A percentile compares a stretch with the other conserved stretches of the same genome.
Evolutionary conservation across 2,113 vertebrate genomes (phyloP).

Genomic region (Pantherophis guttatus): DNA sequence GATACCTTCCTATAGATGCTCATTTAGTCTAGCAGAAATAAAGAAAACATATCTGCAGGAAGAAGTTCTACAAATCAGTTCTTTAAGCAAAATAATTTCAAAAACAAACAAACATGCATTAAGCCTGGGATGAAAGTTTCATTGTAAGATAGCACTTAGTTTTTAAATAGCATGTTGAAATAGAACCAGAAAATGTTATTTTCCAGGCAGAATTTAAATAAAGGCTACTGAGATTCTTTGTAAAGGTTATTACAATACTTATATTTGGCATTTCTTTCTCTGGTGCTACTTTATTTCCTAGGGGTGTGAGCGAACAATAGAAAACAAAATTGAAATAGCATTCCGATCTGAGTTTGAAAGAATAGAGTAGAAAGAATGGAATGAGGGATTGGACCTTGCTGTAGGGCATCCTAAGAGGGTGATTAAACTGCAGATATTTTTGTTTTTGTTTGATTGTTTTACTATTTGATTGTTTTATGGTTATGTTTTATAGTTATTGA

Average conservation of each 20-base stretch:
- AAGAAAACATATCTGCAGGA: not conserved
- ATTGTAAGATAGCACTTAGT: not conserved
- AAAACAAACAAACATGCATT: not conserved
- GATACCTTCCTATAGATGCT: not conserved
- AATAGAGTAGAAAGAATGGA: not conserved
- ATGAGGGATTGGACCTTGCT: not conserved
- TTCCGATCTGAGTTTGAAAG: not conserved
- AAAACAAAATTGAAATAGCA: not conserved
- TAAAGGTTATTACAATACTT: not conserved
- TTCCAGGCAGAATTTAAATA: not conserved
- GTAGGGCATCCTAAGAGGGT: not conserved
- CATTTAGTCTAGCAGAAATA: not conserved
- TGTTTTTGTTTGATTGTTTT: not conserved
- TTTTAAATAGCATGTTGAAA: not conserved
- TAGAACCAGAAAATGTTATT: not conserved
- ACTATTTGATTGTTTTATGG: not conserved
- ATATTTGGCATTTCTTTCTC: not conserved
- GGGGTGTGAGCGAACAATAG: not conserved
- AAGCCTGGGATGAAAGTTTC: not conserved
- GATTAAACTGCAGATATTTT: not conserved
- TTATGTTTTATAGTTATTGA: not conserved
- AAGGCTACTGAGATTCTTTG: not conserved
- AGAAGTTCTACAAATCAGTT: not conserved
- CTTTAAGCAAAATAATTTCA: not conserved
- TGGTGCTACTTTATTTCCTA: not conserved